A percentile compares a stretch with the other conserved stretches of the same genome.
These are phyloP conservation scores for Proterorhinus semilunaris DNA, from an alignment of 2,113 vertebrate species.

Conservation along the genomic window DNA sequence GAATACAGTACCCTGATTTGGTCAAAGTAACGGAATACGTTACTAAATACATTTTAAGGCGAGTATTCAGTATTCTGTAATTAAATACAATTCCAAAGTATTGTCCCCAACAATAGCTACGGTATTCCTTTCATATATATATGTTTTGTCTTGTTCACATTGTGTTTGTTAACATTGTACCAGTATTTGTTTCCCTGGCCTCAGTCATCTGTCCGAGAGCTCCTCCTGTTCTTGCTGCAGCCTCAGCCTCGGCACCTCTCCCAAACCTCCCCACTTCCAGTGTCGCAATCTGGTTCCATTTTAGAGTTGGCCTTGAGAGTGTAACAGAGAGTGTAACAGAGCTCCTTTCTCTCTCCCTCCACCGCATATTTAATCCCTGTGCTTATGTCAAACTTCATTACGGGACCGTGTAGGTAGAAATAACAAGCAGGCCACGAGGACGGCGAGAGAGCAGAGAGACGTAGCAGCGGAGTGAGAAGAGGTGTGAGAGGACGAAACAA, in stretches of 20 bases:
- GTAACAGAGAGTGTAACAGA: conserved; percentile 84
- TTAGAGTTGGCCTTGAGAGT: conserved; percentile 89
- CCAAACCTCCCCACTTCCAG: conserved; percentile 80
- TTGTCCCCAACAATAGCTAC: too few species aligned
- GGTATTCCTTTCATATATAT: too few species aligned
- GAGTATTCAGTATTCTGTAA: too few species aligned
- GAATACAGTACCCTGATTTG: too few species aligned
- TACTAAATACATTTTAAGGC: too few species aligned
- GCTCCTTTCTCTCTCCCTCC: conserved; percentile 83
- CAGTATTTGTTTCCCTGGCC: conserved; percentile 61
- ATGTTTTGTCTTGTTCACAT: too few species aligned
- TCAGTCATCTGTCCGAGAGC: conserved; percentile 57
- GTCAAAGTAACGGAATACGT: too few species aligned
- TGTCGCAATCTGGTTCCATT: conserved; percentile 87
- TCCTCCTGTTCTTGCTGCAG: conserved; percentile 59
- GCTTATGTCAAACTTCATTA: conserved; percentile 99
- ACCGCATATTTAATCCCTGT: conserved; percentile 99
- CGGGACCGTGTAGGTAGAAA: conserved; percentile 87
- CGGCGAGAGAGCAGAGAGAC: conserved; percentile 65
- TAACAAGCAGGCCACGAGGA: conserved; percentile 83
- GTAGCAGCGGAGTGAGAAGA: conserved; percentile 25
- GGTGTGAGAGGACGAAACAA: conserved; percentile 49
- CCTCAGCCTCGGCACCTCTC: conserved; percentile 76
- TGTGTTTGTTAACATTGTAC: too few species aligned
- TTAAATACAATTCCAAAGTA: too few species aligned